Conservation (phyloP, 2,888 invertebrate genomes). For the Phymatocera aterrima region DNA sequence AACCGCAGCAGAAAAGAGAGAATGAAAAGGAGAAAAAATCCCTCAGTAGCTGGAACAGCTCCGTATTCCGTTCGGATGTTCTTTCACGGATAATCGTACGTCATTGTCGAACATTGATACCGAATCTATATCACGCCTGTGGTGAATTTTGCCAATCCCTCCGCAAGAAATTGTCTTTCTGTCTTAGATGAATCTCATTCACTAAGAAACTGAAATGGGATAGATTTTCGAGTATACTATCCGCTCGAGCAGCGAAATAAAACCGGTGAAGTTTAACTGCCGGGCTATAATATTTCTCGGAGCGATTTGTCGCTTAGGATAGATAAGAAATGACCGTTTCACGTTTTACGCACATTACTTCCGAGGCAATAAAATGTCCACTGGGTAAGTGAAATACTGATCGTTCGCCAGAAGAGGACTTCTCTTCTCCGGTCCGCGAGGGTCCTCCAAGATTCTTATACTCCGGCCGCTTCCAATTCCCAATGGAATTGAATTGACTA, state of each 20-base stretch:
- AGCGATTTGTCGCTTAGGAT: background rate
- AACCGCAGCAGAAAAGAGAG: background rate
- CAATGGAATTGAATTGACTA: conserved; percentile 27
- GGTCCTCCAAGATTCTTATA: conserved; percentile 19
- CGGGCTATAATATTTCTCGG: background rate
- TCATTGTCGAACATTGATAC: conserved; percentile 29
- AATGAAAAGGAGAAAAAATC: conserved; percentile 6
- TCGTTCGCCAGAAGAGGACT: background rate
- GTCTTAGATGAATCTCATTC: no score
- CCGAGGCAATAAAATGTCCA: conserved; percentile 20
- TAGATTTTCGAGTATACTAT: no score
- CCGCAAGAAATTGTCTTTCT: background rate
- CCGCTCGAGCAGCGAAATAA: background rate
- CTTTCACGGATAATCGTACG: conserved; percentile 32
- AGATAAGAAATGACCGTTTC: background rate
- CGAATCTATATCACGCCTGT: no score
- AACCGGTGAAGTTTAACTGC: background rate
- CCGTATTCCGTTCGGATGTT: conserved; percentile 27
- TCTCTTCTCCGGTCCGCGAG: conserved; percentile 7
- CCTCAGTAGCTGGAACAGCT: conserved; percentile 21
- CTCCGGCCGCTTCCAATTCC: background rate
- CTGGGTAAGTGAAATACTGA: conserved; percentile 38
- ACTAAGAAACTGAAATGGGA: no score
- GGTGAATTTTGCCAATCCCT: background rate
- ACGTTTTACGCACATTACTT: conserved; percentile 18